Conservation (phyloP, 64 coral and sea anemone genomes). For the Exaiptasia diaphana region DNA sequence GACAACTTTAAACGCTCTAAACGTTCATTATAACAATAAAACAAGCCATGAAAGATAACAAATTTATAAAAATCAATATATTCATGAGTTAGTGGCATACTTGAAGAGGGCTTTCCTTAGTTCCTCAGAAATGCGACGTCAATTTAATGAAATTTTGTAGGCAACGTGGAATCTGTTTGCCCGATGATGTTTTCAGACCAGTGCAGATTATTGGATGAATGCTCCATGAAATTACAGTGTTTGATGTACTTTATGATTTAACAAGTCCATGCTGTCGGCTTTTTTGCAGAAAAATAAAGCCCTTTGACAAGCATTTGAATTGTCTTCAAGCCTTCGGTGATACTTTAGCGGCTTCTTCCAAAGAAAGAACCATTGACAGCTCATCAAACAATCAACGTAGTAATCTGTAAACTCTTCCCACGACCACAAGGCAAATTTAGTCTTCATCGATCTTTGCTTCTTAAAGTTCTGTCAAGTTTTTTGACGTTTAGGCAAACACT, state of each 20-base stretch:
- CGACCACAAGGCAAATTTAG: conserved; percentile 56
- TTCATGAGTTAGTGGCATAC: not conserved
- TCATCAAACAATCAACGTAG: not conserved
- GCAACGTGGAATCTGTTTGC: not conserved
- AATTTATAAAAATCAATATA: not conserved
- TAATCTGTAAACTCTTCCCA: conserved; percentile 65
- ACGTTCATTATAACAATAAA: not conserved
- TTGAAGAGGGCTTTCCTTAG: not conserved
- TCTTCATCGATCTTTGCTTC: conserved; percentile 62
- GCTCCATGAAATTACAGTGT: not conserved
- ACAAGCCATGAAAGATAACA: not conserved
- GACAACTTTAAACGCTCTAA: not conserved
- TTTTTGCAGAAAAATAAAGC: not conserved
- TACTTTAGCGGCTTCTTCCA: not conserved
- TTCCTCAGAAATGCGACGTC: not conserved
- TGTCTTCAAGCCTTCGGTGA: not conserved
- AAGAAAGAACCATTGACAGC: not conserved
- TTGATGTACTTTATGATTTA: conserved; percentile 31
- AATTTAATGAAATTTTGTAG: not conserved
- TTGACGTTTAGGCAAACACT: conserved; percentile 78
- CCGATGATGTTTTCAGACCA: not conserved
- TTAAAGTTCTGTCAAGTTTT: conserved; percentile 53
- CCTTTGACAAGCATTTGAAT: conserved; percentile 12
- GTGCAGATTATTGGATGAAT: conserved; percentile 48
- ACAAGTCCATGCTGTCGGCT: conserved; percentile 12